phyloP scores from a whole-genome alignment of 2,797 vertebrate species.

The Oreochromis grahami region DNA sequence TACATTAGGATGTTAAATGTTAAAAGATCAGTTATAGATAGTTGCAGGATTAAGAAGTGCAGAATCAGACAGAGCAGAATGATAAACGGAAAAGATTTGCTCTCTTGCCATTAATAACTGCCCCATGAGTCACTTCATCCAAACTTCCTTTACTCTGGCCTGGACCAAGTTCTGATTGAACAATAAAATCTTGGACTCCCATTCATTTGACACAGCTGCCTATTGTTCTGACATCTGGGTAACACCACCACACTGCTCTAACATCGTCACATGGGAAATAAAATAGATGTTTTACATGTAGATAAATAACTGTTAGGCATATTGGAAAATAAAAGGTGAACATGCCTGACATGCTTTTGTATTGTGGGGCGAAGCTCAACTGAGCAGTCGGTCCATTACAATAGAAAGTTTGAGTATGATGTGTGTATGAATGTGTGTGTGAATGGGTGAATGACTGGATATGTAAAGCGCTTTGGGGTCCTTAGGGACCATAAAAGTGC shows the following conservation, averaged over 20 bases:
- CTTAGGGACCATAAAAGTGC: too few relatives aligned
- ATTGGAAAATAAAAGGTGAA: neutral
- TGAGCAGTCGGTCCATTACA: neutral
- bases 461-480: too few relatives aligned
- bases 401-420: neutral
- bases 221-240: neutral
- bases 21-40: neutral
- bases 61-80: neutral
- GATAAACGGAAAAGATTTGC: neutral
- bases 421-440: too few relatives aligned
- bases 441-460: too few relatives aligned
- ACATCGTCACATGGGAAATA: neutral
- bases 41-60: neutral
- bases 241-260: neutral
- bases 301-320: neutral
- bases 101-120: neutral
- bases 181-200: neutral
- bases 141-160: neutral
- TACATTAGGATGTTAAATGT: neutral
- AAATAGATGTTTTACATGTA: neutral
- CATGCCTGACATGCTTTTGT: neutral
- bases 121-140: neutral
- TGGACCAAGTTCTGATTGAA: neutral
- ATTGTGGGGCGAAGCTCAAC: neutral
- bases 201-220: neutral